Evolutionary conservation across 2,888 invertebrate species (phyloP), one percentile per base, ranked within the genome.

Genomic region (Drosophila hamatofila): DNA sequence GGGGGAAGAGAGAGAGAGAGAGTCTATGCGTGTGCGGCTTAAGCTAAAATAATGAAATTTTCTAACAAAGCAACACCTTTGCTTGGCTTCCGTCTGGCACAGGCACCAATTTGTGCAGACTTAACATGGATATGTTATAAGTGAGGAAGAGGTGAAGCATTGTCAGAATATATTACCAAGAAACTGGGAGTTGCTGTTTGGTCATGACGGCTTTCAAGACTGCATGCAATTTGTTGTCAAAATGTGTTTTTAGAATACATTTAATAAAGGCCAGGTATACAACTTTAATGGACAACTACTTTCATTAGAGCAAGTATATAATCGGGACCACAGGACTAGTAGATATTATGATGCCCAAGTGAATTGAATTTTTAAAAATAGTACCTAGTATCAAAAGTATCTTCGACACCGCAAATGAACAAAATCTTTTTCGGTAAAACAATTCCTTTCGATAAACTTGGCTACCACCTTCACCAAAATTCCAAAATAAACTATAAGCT

Each of bases 21-120:
- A 44, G 44, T 23, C 44, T 48, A 64, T 69, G 56, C 65, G 60
- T 72, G 66, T 75, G 70, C 51, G 72, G 74, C 84, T 85, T 85
- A 85, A 87, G 89, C 88, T 84, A 87, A 85, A 85, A 85, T 85
- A 85, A 85, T 85, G 84, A 85, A 85, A 85, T 89, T 89, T 87
- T 79, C 84, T 72, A 87, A 85, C 84, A 85, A 87, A 85, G 88
- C 89, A 85, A 85, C 84, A 85, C 84, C 84, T 85, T 83, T 71
- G 66, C 78, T 71, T 75, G 63, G 54, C 75, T 71, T 54, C 58
- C 66, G 85, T 83, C 83, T 78, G 85, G 58, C 79, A 58, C 44
- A 64, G 75, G 65, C 83, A 62, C 72, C 88, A 86, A 84, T 78
- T 89, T 83, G 87, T 79, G 72, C 72, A 66, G 83, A 80, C 78